Conservation (phyloP, 2,113 vertebrate genomes). For the Sprattus sprattus region DNA sequence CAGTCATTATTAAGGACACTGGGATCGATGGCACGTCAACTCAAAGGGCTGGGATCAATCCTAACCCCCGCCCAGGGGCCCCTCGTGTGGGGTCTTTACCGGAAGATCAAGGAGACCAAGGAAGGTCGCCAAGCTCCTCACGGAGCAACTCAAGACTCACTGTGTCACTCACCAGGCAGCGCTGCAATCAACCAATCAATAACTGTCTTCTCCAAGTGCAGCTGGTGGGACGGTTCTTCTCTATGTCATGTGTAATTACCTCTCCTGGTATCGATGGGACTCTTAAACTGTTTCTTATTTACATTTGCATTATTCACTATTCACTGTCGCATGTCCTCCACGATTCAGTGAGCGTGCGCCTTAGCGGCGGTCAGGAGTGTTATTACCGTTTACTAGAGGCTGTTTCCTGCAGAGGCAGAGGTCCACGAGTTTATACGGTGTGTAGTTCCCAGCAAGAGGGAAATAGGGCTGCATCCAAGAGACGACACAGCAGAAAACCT, state of each 20-base stretch:
- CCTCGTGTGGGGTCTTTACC: background rate
- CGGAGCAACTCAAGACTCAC: background rate
- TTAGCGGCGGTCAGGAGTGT: background rate
- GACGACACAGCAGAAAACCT: background rate
- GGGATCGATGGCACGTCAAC: constrained; percentile 6
- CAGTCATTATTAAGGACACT: constrained; percentile 29
- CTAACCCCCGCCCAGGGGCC: background rate
- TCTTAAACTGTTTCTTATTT: background rate
- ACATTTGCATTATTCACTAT: background rate
- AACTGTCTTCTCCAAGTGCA: background rate
- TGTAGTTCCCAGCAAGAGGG: background rate
- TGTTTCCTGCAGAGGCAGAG: background rate
- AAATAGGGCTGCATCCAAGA: background rate
- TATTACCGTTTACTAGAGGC: background rate
- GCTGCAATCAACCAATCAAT: background rate
- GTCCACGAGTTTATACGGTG: background rate
- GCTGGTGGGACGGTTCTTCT: background rate
- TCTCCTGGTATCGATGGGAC: background rate
- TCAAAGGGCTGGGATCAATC: constrained; percentile 6
- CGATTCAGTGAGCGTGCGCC: background rate
- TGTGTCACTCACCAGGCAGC: background rate
- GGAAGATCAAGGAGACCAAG: background rate
- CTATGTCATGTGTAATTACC: background rate
- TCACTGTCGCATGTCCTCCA: background rate
- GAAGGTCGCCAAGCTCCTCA: background rate